Conservation (phyloP, 2,888 invertebrate species). For the Zygogramma bicolorata region DNA sequence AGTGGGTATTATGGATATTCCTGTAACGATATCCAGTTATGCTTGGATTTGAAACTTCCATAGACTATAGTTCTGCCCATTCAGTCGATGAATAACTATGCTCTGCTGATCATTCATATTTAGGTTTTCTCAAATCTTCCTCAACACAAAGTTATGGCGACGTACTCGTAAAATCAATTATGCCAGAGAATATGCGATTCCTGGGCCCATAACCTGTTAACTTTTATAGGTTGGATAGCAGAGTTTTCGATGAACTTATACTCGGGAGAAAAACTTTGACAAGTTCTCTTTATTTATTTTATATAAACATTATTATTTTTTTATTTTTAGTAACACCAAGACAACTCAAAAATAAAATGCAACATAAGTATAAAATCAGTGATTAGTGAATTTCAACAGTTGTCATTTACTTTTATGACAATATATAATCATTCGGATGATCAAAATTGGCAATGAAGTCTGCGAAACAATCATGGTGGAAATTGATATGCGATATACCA, state of each 20-base stretch:
- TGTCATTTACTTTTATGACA: too few relatives aligned
- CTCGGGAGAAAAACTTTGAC: background rate
- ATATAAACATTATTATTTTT: background rate
- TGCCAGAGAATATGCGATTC: background rate
- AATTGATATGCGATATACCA: too few relatives aligned
- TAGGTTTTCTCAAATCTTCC: too few relatives aligned
- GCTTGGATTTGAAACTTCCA: too few relatives aligned
- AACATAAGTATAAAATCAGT: background rate
- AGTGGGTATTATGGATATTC: too few relatives aligned
- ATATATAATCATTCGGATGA: too few relatives aligned
- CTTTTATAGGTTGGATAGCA: background rate
- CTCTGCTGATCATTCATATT: too few relatives aligned
- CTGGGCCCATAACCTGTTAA: background rate
- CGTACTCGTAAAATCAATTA: background rate
- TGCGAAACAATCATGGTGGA: too few relatives aligned
- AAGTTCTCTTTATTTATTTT: background rate
- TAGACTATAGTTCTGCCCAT: background rate
- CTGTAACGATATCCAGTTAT: too few relatives aligned
- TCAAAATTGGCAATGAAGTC: too few relatives aligned
- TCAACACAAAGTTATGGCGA: background rate
- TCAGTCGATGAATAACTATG: background rate
- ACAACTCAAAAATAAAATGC: background rate
- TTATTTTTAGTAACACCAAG: background rate
- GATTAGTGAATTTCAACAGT: background rate
- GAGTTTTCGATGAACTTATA: background rate